Percentiles rank a stretch among this genome's conserved stretches.
phyloP scores from a whole-genome alignment of 2,113 vertebrate genomes.

The Apaloderma vittatum region DNA sequence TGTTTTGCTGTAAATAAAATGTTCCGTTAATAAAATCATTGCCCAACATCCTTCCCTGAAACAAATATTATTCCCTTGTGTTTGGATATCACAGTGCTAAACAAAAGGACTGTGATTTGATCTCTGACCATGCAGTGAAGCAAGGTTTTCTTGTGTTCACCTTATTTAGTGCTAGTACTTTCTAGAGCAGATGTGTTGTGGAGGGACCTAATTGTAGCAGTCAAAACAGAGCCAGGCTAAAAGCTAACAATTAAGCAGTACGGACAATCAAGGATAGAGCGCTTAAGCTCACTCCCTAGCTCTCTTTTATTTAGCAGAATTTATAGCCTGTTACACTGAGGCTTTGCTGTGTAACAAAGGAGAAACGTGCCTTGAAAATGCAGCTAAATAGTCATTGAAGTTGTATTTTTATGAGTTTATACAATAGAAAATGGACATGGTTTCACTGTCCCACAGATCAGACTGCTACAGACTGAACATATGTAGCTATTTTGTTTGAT shows the following conservation, averaged over 20 bases:
- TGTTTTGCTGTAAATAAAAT: conserved; percentile 18
- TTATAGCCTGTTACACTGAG: conserved; percentile 48
- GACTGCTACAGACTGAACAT: conserved; percentile 5
- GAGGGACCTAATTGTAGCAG: conserved; percentile 53
- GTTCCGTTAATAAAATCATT: neutral
- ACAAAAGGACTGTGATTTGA: conserved; percentile 20
- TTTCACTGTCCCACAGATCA: conserved; percentile 36
- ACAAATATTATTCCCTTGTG: neutral
- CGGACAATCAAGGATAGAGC: conserved; percentile 48
- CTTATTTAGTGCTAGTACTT: conserved; percentile 56
- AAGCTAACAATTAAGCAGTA: conserved; percentile 61
- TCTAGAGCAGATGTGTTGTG: conserved; percentile 61
- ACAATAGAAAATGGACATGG: neutral
- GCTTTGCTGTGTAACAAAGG: conserved; percentile 51
- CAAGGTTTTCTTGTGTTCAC: conserved; percentile 33
- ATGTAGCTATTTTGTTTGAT: conserved; percentile 6
- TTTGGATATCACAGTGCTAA: neutral
- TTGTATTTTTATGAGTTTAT: conserved; percentile 41
- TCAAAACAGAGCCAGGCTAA: conserved; percentile 57
- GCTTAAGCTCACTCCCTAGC: conserved; percentile 40
- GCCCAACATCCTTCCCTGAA: neutral
- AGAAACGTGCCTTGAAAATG: conserved; percentile 49
- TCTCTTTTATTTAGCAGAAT: conserved; percentile 62
- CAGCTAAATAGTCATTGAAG: conserved; percentile 46
- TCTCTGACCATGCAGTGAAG: neutral